These are phyloP conservation scores for Drosophila pruinosa DNA, from an alignment of 1,140 invertebrate genomes.

Conservation along the genomic window DNA sequence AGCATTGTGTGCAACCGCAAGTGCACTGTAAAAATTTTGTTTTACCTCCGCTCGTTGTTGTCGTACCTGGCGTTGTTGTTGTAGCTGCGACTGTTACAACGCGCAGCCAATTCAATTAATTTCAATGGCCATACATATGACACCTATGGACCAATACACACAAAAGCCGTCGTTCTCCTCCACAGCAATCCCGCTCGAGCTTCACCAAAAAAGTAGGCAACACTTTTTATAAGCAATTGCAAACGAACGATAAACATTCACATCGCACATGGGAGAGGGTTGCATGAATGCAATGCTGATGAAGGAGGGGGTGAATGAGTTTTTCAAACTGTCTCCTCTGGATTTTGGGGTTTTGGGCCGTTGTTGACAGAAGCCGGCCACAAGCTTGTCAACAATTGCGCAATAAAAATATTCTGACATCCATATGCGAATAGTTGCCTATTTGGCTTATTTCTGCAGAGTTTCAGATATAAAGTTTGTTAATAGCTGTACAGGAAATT, in stretches of 20 bases:
- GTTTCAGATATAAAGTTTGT: too few species aligned
- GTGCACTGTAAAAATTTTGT: conserved; percentile 39
- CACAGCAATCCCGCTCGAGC: not conserved
- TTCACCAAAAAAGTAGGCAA: conserved; percentile 42
- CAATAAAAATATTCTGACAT: conserved; percentile 5
- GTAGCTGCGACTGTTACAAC: conserved; percentile 43
- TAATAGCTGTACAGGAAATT: too few species aligned
- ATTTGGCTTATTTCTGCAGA: not conserved
- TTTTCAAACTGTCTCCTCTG: not conserved
- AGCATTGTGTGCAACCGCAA: conserved; percentile 64
- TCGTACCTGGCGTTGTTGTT: conserved; percentile 30
- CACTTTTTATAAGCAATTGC: conserved; percentile 42
- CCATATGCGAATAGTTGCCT: not conserved
- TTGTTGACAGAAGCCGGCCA: conserved; percentile 2
- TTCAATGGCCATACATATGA: conserved; percentile 76
- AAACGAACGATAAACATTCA: conserved; percentile 26
- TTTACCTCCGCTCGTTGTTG: conserved; percentile 24
- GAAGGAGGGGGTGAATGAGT: not conserved
- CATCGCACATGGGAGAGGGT: not conserved
- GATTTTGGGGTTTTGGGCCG: not conserved
- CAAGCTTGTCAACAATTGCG: conserved; percentile 17
- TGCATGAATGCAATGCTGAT: not conserved
- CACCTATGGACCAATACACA: conserved; percentile 73
- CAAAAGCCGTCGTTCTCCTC: not conserved
- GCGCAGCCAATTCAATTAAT: conserved; percentile 79